These are phyloP conservation scores for Coreoperca whiteheadi DNA, from an alignment of 2,113 vertebrate genomes.

Conservation along the genomic window DNA sequence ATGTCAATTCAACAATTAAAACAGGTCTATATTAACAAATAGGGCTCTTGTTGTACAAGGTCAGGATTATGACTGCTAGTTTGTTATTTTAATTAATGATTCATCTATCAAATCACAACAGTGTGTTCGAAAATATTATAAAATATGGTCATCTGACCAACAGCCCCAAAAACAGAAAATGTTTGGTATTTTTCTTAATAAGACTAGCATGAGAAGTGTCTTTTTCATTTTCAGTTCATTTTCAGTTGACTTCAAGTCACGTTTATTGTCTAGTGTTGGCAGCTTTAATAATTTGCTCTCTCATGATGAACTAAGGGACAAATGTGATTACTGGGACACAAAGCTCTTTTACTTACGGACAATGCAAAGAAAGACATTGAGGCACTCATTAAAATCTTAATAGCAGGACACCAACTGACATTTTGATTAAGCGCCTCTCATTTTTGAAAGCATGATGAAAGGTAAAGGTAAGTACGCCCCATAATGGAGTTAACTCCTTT, in stretches of 20 bases:
- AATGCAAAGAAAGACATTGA: neutral
- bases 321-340: neutral
- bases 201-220: neutral
- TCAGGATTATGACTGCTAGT: too few relatives aligned
- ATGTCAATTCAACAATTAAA: neutral
- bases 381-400: neutral
- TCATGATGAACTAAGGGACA: neutral
- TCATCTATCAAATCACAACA: too few relatives aligned
- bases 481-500: neutral
- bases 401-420: neutral
- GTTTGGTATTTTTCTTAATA: neutral
- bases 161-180: neutral
- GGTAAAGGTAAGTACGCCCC: neutral
- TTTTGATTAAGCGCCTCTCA: neutral
- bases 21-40: neutral
- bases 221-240: neutral
- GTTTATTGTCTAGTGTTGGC: neutral
- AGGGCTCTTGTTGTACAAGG: neutral
- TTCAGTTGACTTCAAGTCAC: neutral
- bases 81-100: neutral
- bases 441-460: neutral
- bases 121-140: too few relatives aligned
- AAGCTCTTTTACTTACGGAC: neutral
- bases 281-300: neutral
- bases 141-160: too few relatives aligned